Percentiles rank a stretch among this genome's conserved stretches.
phyloP scores from a whole-genome alignment of 2,797 vertebrate species.

The Channa striata region DNA sequence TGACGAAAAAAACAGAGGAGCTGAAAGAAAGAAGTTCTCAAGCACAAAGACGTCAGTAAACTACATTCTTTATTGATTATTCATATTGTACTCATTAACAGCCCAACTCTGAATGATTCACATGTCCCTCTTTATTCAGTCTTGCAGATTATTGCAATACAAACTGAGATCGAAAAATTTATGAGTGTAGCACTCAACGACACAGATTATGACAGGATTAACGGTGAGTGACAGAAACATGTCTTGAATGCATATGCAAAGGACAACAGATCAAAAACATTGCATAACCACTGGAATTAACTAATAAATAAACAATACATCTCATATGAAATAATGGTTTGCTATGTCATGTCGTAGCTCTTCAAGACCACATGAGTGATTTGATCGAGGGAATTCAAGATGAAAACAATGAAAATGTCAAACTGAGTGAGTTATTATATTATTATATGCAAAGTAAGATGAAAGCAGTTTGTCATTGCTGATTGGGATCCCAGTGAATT shows the following conservation, averaged over 20 bases:
- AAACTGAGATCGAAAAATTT: slow-evolving; percentile 52
- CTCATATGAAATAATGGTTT: background rate
- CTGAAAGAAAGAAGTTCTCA: slow-evolving; percentile 49
- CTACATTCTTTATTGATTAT: background rate
- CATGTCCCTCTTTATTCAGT: slow-evolving; percentile 43
- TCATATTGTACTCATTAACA: background rate
- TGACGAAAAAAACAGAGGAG: slow-evolving; percentile 30
- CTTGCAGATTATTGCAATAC: slow-evolving; percentile 53
- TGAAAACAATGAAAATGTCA: slow-evolving; percentile 46
- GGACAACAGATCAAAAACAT: background rate
- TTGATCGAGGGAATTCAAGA: slow-evolving; percentile 43
- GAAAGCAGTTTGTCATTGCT: background rate
- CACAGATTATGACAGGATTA: slow-evolving; percentile 14
- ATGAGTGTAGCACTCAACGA: slow-evolving; percentile 17
- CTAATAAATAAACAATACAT: background rate
- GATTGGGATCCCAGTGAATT: background rate
- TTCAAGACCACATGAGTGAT: background rate
- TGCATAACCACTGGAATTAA: background rate
- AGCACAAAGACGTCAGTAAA: slow-evolving; percentile 48
- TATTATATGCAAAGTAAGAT: background rate
- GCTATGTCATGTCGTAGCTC: slow-evolving; percentile 10
- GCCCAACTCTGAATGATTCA: background rate
- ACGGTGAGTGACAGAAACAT: slow-evolving; percentile 40
- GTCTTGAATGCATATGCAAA: background rate
- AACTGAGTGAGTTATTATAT: slow-evolving; percentile 53